A percentile compares a stretch with the other conserved stretches of the same genome.
These are phyloP conservation scores for Fissipunctia ypsillon DNA, from an alignment of 2,888 invertebrate genomes.

Conservation along the genomic window DNA sequence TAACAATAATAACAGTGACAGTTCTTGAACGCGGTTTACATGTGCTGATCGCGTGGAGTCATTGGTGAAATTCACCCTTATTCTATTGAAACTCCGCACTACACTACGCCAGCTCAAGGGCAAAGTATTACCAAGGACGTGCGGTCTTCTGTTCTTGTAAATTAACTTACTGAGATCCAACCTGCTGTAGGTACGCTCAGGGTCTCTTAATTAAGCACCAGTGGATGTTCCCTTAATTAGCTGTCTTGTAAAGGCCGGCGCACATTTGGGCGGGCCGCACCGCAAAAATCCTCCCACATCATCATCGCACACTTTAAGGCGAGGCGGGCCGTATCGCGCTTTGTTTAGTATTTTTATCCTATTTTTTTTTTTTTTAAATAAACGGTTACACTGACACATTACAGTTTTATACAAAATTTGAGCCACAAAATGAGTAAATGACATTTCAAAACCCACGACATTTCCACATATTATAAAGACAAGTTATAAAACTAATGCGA, in stretches of 20 bases:
- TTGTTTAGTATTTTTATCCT: too few species aligned
- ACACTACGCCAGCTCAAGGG: background rate
- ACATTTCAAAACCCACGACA: too few species aligned
- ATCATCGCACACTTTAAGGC: background rate
- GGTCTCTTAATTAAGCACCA: constrained; percentile 61
- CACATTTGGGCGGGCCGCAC: background rate
- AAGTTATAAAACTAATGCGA: too few species aligned
- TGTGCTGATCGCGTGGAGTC: background rate
- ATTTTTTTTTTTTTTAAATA: too few species aligned
- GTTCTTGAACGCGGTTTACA: background rate
- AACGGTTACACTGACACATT: too few species aligned
- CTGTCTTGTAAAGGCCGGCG: constrained; percentile 20
- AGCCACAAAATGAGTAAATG: too few species aligned
- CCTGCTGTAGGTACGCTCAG: constrained; percentile 16
- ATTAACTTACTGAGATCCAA: constrained; percentile 39
- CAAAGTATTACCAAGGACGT: background rate
- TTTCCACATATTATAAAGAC: too few species aligned
- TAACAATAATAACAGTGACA: background rate
- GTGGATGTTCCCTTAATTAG: constrained; percentile 63
- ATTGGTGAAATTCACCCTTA: background rate
- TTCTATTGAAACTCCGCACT: too few species aligned
- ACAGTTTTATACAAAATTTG: too few species aligned
- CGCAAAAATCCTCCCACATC: background rate
- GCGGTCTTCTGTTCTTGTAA: constrained; percentile 18
- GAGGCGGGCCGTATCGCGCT: too few species aligned